phyloP scores from a whole-genome alignment of 2,113 vertebrate species.

The Rhea americana region DNA sequence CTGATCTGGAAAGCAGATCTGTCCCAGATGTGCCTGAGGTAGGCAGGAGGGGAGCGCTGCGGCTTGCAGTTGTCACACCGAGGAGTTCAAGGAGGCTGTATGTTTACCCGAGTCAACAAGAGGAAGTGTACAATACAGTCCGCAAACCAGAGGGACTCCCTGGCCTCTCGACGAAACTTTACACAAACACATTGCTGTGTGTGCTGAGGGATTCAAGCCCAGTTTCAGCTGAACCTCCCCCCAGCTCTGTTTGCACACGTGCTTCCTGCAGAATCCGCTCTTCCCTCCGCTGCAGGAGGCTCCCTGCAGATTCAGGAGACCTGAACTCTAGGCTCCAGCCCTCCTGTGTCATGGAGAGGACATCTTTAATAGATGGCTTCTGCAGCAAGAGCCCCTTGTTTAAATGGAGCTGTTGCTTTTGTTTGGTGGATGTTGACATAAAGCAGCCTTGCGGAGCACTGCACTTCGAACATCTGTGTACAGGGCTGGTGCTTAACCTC shows the following conservation, averaged over 20 bases:
- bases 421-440: neutral
- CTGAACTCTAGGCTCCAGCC: neutral
- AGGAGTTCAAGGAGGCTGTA: neutral
- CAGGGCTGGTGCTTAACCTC: neutral
- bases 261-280: neutral
- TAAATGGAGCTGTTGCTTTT: neutral
- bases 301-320: rapidly evolving
- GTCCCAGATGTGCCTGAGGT: neutral
- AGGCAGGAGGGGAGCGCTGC: neutral
- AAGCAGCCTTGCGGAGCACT: neutral
- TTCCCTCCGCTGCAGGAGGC: neutral
- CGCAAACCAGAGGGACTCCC: neutral
- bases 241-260: neutral
- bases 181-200: neutral
- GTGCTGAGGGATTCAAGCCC: rapidly evolving
- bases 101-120: neutral
- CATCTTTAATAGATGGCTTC: neutral
- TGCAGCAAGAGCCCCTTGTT: neutral
- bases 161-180: neutral
- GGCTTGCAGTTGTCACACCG: neutral
- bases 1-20: neutral
- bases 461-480: neutral
- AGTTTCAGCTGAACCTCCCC: neutral
- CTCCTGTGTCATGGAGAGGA: neutral
- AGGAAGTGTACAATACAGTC: rapidly evolving